These are phyloP conservation scores for Carposina sasakii DNA, from an alignment of 1,140 invertebrate species.

Conservation along the genomic window DNA sequence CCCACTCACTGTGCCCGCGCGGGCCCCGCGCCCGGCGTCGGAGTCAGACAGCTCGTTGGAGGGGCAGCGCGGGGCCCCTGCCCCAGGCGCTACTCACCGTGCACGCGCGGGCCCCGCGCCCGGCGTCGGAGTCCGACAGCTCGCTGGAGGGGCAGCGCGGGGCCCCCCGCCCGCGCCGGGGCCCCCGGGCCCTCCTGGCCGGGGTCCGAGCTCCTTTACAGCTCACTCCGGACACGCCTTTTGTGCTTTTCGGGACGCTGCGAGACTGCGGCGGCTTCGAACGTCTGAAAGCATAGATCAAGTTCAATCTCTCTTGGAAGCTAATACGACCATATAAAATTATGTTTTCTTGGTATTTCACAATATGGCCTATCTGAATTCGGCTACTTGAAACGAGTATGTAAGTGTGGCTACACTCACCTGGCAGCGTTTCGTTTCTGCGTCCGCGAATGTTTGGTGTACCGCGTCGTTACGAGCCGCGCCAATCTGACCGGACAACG, in stretches of 20 bases:
- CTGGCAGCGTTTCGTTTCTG: constrained; percentile 51
- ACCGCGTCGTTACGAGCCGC: constrained; percentile 55
- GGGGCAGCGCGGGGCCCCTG: too few species aligned
- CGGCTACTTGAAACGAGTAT: too few species aligned
- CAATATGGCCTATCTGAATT: too few species aligned
- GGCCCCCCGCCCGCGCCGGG: constrained; percentile 18
- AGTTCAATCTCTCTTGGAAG: too few species aligned
- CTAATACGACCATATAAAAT: too few species aligned
- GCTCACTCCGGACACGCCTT: constrained; percentile 24
- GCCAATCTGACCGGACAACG: constrained; percentile 56
- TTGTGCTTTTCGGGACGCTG: constrained; percentile 30
- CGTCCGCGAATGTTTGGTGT: constrained; percentile 53
- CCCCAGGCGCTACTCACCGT: too few species aligned
- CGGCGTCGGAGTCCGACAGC: constrained; percentile 51
- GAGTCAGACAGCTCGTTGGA: too few species aligned
- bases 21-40: too few species aligned
- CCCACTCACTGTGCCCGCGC: too few species aligned
- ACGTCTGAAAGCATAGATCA: constrained; percentile 26
- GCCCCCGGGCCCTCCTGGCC: constrained; percentile 27
- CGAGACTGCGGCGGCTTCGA: constrained; percentile 43
- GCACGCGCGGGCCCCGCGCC: too few species aligned
- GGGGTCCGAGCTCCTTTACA: constrained; percentile 34
- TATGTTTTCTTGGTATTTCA: too few species aligned
- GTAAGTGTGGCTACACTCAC: constrained; percentile 32
- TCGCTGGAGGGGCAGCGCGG: constrained; percentile 36